Evolutionary conservation across 2,113 vertebrate species (phyloP), one percentile per base, ranked within the genome.

Genomic region (Eptesicus fuscus): DNA sequence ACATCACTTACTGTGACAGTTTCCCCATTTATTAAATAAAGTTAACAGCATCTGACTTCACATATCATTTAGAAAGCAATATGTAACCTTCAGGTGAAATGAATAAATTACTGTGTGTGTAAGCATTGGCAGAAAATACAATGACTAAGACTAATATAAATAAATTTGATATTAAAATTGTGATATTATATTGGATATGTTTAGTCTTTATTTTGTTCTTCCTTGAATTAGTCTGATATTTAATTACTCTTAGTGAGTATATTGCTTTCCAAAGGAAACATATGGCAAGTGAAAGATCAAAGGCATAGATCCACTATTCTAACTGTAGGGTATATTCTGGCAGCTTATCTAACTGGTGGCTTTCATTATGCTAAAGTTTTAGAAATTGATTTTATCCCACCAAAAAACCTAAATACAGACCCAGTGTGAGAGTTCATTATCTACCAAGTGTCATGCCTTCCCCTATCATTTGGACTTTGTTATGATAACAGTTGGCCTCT

Each of bases 11-110:
- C 22, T 47, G 71, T 90, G 95, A 93, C 86, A 95, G 65, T 59
- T 56, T 91, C 35, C 42, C 51, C 59, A 94, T 96, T 95, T 97
- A 70, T 96, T 89, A 95, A 97, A 94, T 97, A 95, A 93, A 65
- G 94, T 69, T 76, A 96, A 96, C 74, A 89, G 79, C 1, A 4
- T 51, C 76, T 95, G 94, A 84, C 44, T 96, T 93, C 89, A 87
- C 91, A 96, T 90, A 63, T 42, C 73, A 91, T 96, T 96, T 96
- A 89, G 76, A 96, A 96, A 96, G 89, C 79, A 93, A 90, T 84
- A 76, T 51, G 83, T 71, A 97, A 90, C 70, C 74, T 94, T 89
- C 76, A 53, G 63, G 89, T 94, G 71, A 91, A 89, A 97, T 65
- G 53, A 37, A 86, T 71, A 88, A 74, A 84, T 89, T 90, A 93